Base-by-base conservation (phyloP, 2,888 invertebrate species). In the Tholera decimalis region DNA sequence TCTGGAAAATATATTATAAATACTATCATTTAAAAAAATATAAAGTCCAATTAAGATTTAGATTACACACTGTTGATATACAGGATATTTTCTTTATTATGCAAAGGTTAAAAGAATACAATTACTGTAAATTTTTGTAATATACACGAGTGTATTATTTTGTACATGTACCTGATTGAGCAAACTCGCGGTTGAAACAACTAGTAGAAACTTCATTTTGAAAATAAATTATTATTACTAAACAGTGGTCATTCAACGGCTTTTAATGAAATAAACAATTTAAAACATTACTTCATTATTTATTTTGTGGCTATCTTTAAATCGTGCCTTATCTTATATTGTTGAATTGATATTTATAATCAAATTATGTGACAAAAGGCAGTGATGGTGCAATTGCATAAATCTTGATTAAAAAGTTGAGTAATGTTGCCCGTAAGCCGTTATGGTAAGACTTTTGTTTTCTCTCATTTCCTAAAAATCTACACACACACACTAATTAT, bases 1-100 rank as follows among this genome's bases (percentile, higher is more conserved):
- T 57, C 92, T 91, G 88, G 18, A 88, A 89, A 51, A 61, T 13
- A 0, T 4, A n/a, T 11, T 24, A 15, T 15, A 5, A 35, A 35
- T 35, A 15, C n/a, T n/a, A n/a, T n/a, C 15, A 15, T 35, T 35
- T 35, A 30, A 8, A 5, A 9, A 30, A 11, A n/a, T n/a, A n/a
- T n/a, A n/a, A n/a, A n/a, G n/a, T n/a, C n/a, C n/a, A n/a, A n/a
- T n/a, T n/a, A n/a, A n/a, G n/a, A n/a, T n/a, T n/a, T n/a, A n/a
- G n/a, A n/a, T n/a, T n/a, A 33, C 6, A 28, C 11, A 15, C 11
- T 7, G 33, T 39, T 15, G 5, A 2, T 15, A 9, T 1, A 35
- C 24, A 56, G 15, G 28, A 56, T 3, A 18, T 15, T 6, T 20
- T 3, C 6, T 18, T 11, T 18, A 18, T 24, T 22, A n/a, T 44